Conservation (phyloP, 2,113 vertebrate genomes). For the Cyanoliseus patagonus region DNA sequence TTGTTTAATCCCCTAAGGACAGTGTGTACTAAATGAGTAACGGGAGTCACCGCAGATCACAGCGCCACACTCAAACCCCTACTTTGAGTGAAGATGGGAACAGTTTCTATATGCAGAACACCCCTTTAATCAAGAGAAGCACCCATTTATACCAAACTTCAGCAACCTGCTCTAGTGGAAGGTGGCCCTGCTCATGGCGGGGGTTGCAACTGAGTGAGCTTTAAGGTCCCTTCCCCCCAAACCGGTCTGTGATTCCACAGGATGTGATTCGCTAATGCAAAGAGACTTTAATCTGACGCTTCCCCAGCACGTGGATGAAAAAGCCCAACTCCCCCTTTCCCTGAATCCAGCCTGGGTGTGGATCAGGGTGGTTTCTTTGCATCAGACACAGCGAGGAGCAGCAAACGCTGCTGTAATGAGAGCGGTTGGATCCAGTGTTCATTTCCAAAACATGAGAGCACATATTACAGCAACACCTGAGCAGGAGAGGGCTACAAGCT, state of each 20-base stretch:
- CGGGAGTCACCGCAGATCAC: rapidly evolving
- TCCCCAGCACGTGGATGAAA: neutral
- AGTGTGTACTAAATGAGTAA: neutral
- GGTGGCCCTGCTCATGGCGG: neutral
- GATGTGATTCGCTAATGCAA: neutral
- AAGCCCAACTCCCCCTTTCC: neutral
- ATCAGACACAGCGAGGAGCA: neutral
- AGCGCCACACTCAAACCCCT: neutral
- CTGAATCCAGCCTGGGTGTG: neutral
- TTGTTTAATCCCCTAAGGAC: neutral
- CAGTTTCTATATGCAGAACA: rapidly evolving
- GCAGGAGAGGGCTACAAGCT: neutral
- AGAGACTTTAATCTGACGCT: neutral
- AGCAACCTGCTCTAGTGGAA: neutral
- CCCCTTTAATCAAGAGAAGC: neutral
- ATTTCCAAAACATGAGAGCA: slow-evolving; percentile 20
- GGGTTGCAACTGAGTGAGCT: neutral
- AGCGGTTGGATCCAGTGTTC: neutral
- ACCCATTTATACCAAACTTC: neutral
- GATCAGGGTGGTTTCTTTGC: rapidly evolving
- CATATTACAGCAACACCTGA: neutral
- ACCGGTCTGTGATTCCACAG: neutral
- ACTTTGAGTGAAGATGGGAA: neutral
- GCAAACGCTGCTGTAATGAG: neutral
- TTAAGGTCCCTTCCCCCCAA: neutral